Evolutionary conservation across 2,797 vertebrate genomes (phyloP), one percentile per base, ranked within the genome.

Genomic region (Gambusia yucatana): DNA sequence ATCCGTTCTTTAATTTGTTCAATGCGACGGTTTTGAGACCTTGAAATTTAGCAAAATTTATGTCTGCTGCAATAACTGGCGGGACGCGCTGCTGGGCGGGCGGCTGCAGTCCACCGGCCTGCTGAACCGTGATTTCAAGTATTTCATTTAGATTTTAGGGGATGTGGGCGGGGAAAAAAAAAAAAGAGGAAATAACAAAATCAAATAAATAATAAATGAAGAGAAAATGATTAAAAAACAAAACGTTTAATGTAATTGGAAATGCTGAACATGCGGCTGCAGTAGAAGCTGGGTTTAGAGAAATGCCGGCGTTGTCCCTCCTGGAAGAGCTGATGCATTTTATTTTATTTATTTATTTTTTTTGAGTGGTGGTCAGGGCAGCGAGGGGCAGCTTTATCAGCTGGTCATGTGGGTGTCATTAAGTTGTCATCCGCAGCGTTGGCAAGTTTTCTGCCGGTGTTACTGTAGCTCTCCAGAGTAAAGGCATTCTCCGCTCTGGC

Each of bases 1-100:
- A 84, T 75, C 79, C 67, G 65, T 88, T 90, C 87, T 87, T 91
- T 83, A 89, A 91, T 93, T 93, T 93, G 91, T 91, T 80, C 84
- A 75, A 82, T 87, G 87, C 75, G 16, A 91, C 57, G 80, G 87
- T 84, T 82, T 50, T 2, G 86, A 92, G 84, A 86, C 85, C 70
- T 65, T 74, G 81, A 90, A 90, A 88, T 91, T 88, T 86, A 74
- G 75, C 72, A 91, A 50, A 91, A 93, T 94, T 91, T 89, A 90
- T 91, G 92, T 93, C 80, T 63, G 81, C 84, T 77, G 86, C 77
- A 92, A 93, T 93, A 93, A 91, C 84, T 3, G 81, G 77, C 86
- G 81, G 86, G 84, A 87, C 89, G 88, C 86, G 81, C 79, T 33
- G 33, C 84, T 71, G 82, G 90, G 87, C 86, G 83, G 47, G 57